Evolutionary conservation across 2,113 vertebrate species (phyloP).

Genomic region (Chaenocephalus aceratus): DNA sequence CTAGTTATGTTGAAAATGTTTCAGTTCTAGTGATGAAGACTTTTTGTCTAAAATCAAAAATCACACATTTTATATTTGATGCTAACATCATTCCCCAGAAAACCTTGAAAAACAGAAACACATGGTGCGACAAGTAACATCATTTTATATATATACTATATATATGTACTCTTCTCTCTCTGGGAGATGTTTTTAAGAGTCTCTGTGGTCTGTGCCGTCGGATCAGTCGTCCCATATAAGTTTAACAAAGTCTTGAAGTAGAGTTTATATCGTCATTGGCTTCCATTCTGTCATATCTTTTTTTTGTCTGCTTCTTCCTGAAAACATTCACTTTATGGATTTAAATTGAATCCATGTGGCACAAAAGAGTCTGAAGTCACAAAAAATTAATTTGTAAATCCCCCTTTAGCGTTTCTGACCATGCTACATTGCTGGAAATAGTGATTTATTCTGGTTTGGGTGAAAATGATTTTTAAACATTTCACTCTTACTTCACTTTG

Average conservation of each 20-base stretch:
- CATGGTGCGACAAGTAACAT: constrained; percentile 78
- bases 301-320: constrained; percentile 32
- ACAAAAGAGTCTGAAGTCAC: constrained; percentile 64
- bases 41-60: constrained; percentile 55
- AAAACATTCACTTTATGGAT: constrained; percentile 66
- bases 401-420: constrained; percentile 31
- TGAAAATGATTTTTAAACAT: constrained; percentile 10
- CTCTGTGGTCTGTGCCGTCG: constrained; percentile 39
- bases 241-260: constrained; percentile 30
- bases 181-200: constrained; percentile 41
- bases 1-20: constrained; percentile 36
- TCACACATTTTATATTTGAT: constrained; percentile 54
- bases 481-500: background rate
- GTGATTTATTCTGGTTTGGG: background rate
- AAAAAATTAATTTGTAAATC: constrained; percentile 26
- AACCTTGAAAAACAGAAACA: constrained; percentile 76
- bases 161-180: constrained; percentile 58
- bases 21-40: constrained; percentile 41
- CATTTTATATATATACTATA: constrained; percentile 67
- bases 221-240: constrained; percentile 7
- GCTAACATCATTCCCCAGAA: constrained; percentile 67
- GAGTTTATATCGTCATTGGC: constrained; percentile 1
- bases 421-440: constrained; percentile 34
- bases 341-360: constrained; percentile 58
- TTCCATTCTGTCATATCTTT: constrained; percentile 18